Base-by-base conservation (phyloP, 2,113 vertebrate genomes). In the Catagonus wagneri region DNA sequence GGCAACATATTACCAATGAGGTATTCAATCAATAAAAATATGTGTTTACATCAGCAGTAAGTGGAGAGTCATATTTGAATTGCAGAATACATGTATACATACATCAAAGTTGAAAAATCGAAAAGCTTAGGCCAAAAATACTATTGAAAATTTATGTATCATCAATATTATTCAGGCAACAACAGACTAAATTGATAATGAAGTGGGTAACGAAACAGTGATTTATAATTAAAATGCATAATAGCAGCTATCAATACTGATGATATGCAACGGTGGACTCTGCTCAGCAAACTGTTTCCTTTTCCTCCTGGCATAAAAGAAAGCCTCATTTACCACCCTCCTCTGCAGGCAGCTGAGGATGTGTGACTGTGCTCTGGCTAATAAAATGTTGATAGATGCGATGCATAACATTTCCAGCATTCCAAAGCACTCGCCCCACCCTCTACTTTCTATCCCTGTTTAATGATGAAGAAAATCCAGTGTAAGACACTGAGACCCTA, bases 131-230 rank as follows among this genome's bases (percentile, higher is more conserved):
- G 29, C 7, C 27, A 94, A 90, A 52, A 85, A 50, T 92, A 10
- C 4, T 52, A 10, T 15, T 80, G 27, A 83, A 74, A 94, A 90
- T 9, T 65, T 89, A 32, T 87, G 14, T 20, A 66, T 92, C 50
- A 58, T 19, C 80, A 84, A 11, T 12, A 65, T 90, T 90, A 78
- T 93, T 75, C 39, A 90, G 27, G 32, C 2, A 90, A 23, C 23
- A 90, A 34, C 12, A 92, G 17, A 65, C 32, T 60, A 80, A 92
- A 25, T 14, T 92, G 78, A 54, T 91, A 89, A 84, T 92, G 56
- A 92, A 89, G 2, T 23, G 60, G 81, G 20, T 89, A 12, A 63
- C 80, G 4, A 89, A 83, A 83, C 16, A 54, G 23, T 72, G 15
- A 78, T 68, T 90, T 90, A 39, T 80, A 29, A 72, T 81, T 75